Conservation (phyloP, 2,797 vertebrate species). For the Hippoglossus hippoglossus region DNA sequence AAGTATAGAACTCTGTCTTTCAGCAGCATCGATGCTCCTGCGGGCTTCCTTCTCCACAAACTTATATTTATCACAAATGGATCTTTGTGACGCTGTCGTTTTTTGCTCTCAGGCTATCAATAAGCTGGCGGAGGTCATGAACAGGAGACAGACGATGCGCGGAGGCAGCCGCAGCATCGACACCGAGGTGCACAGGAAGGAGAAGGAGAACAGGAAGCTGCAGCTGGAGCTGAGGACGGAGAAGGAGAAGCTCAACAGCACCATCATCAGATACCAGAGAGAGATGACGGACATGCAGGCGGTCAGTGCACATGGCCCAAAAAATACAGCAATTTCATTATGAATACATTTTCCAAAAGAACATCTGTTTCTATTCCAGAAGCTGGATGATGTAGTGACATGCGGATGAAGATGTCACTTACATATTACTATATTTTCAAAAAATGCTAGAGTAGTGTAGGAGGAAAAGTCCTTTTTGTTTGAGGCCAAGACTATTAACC, state of each 20-base stretch:
- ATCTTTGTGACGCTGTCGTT: conserved; percentile 14
- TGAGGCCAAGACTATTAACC: no score
- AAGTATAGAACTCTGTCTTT: conserved; percentile 15
- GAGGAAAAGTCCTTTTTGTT: no score
- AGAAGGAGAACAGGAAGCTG: conserved; percentile 96
- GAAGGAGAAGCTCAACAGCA: conserved; percentile 93
- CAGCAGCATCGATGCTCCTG: conserved; percentile 22
- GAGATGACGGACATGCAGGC: conserved; percentile 99
- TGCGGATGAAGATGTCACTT: background rate
- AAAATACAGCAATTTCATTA: no score
- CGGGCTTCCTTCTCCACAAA: conserved; percentile 3
- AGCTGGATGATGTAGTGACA: background rate
- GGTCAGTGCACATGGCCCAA: conserved; percentile 81
- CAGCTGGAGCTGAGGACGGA: conserved; percentile 94
- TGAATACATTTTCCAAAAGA: no score
- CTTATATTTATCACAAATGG: conserved; percentile 18
- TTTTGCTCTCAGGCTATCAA: conserved; percentile 89
- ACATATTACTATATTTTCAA: background rate
- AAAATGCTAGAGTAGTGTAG: no score
- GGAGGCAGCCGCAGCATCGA: conserved; percentile 83
- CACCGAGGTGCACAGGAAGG: conserved; percentile 91
- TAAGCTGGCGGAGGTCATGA: conserved; percentile 98
- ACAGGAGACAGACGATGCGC: conserved; percentile 85
- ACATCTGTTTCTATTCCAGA: background rate
- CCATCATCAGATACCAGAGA: conserved; percentile 95